Evolutionary conservation across 2,888 invertebrate species (phyloP).

Genomic region (Elmis aenea): DNA sequence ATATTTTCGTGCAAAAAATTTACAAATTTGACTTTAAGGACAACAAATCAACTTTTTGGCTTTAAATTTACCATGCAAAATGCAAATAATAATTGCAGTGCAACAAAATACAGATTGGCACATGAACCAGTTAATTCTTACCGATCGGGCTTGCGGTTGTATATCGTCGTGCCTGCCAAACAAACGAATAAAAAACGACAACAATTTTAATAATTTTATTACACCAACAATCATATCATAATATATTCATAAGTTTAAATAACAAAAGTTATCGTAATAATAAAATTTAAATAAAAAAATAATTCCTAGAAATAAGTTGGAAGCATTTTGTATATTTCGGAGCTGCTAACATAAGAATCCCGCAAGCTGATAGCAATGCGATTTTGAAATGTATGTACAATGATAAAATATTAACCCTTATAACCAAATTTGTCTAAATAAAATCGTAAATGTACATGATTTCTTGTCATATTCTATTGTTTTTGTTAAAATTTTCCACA

Average conservation of each 20-base stretch:
- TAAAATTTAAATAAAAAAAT: constrained; percentile 44
- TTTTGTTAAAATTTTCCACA: too few relatives aligned
- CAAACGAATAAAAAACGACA: neutral
- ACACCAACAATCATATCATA: constrained; percentile 50
- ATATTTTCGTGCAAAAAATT: too few relatives aligned
- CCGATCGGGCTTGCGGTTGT: too few relatives aligned
- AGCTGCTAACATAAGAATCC: constrained; percentile 37
- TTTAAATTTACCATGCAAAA: too few relatives aligned
- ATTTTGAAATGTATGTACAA: constrained; percentile 35
- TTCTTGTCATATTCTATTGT: constrained; percentile 14
- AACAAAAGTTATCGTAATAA: constrained; percentile 47
- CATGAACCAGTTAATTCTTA: too few relatives aligned
- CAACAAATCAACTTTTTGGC: too few relatives aligned
- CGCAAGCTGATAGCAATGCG: constrained; percentile 37
- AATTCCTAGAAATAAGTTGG: constrained; percentile 39
- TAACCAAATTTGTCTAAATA: constrained; percentile 30
- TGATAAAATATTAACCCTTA: constrained; percentile 35
- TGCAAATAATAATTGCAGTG: too few relatives aligned
- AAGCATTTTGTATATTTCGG: constrained; percentile 41
- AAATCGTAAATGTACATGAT: constrained; percentile 22
- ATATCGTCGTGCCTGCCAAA: too few relatives aligned
- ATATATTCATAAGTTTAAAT: constrained; percentile 47
- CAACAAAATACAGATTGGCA: too few relatives aligned
- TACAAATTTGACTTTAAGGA: too few relatives aligned
- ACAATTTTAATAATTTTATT: constrained; percentile 42